Conservation (phyloP, 2,888 invertebrate genomes). For the Aphrophora alni region DNA sequence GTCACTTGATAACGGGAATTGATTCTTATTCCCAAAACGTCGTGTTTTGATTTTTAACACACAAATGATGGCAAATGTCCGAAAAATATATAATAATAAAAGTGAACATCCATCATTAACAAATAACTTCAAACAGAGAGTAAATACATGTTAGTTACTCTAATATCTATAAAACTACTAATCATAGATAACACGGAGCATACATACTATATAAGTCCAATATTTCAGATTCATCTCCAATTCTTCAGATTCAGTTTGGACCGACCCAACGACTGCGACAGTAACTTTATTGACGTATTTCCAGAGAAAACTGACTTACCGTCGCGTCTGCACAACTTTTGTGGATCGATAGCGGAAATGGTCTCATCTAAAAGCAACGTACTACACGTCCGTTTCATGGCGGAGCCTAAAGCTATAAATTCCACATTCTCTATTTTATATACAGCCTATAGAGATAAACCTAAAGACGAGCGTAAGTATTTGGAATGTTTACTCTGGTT, state of each 20-base stretch:
- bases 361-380: slow-evolving; percentile 71
- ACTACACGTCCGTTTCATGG: slow-evolving; percentile 76
- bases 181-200: too few relatives aligned
- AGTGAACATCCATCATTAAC: too few relatives aligned
- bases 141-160: too few relatives aligned
- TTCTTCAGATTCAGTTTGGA: slow-evolving; percentile 65
- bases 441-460: slow-evolving; percentile 73
- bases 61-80: too few relatives aligned
- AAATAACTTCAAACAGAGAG: too few relatives aligned
- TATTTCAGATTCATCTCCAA: slow-evolving; percentile 38
- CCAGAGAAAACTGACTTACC: slow-evolving; percentile 68
- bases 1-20: too few relatives aligned
- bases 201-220: too few relatives aligned
- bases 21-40: too few relatives aligned
- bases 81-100: too few relatives aligned
- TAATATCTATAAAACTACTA: too few relatives aligned
- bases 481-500: not conserved
- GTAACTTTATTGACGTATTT: slow-evolving; percentile 77
- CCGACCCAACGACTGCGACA: slow-evolving; percentile 78
- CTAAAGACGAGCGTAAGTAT: slow-evolving; percentile 56
- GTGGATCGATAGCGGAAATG: slow-evolving; percentile 84
- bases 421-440: slow-evolving; percentile 75
- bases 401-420: slow-evolving; percentile 67
- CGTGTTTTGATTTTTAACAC: too few relatives aligned
- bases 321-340: slow-evolving; percentile 72